Conservation (phyloP, 2,797 vertebrate genomes). For the Bovichtus diacanthus region DNA sequence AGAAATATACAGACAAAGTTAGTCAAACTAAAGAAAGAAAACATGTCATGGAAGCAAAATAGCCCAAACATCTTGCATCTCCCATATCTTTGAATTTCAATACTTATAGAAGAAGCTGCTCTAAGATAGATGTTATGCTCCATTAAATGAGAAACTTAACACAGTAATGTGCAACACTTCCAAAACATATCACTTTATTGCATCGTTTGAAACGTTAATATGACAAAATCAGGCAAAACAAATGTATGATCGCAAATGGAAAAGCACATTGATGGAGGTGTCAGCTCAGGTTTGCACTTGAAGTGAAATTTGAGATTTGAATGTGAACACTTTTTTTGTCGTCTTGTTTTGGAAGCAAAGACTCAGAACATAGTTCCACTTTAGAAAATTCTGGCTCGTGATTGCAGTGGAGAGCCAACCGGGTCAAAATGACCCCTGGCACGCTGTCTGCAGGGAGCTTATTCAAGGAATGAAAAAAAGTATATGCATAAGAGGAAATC, state of each 20-base stretch:
- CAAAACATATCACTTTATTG: conserved; percentile 77
- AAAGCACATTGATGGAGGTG: conserved; percentile 19
- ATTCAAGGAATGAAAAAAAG: conserved; percentile 34
- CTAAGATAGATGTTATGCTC: neutral
- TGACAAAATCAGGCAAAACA: conserved; percentile 41
- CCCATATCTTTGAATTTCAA: too few species aligned
- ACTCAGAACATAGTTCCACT: conserved; percentile 13
- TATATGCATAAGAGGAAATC: conserved; percentile 37
- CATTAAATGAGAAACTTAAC: conserved; percentile 17
- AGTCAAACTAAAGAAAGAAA: too few species aligned
- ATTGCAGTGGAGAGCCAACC: conserved; percentile 8
- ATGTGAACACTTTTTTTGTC: neutral
- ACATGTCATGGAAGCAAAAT: too few species aligned
- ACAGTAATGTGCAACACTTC: conserved; percentile 39
- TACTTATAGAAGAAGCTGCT: neutral
- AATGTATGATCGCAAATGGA: conserved; percentile 18
- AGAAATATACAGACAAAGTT: too few species aligned
- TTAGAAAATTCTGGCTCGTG: conserved; percentile 28
- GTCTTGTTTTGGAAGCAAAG: conserved; percentile 2
- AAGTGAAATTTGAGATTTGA: neutral
- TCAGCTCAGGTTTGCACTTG: conserved; percentile 8
- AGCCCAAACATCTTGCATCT: too few species aligned
- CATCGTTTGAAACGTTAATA: conserved; percentile 45
- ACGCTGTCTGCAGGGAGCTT: conserved; percentile 32
- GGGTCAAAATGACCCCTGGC: conserved; percentile 1